Conservation (phyloP, 1,140 invertebrate genomes). For the Teleopsis dalmanni region DNA sequence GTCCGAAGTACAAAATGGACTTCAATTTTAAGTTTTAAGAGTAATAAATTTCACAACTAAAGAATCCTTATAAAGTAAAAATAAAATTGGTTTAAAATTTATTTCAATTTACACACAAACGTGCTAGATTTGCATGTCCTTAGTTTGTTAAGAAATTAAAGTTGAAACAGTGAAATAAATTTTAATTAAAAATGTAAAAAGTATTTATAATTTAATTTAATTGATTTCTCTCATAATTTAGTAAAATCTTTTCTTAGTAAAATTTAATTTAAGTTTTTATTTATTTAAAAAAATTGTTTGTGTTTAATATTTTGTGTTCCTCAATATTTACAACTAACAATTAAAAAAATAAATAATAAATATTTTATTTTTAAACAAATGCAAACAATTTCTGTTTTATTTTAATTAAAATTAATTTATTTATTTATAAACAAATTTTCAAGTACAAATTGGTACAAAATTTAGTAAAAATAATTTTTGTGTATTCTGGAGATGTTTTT, state of each 20-base stretch:
- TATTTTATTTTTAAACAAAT: background rate
- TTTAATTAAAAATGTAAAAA: too few relatives aligned
- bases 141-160: too few relatives aligned
- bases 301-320: background rate
- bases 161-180: too few relatives aligned
- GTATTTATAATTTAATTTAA: too few relatives aligned
- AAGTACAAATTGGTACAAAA: constrained; percentile 7
- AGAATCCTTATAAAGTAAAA: background rate
- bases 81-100: background rate
- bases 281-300: background rate
- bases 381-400: background rate
- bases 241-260: too few relatives aligned
- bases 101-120: background rate
- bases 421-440: constrained; percentile 4
- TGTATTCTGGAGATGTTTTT: background rate
- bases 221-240: too few relatives aligned
- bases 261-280: too few relatives aligned
- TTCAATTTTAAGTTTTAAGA: constrained; percentile 48
- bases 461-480: constrained; percentile 4
- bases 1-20: constrained; percentile 56
- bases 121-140: too few relatives aligned
- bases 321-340: background rate
- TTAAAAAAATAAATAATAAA: background rate
- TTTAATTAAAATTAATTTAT: constrained; percentile 9
- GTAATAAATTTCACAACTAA: too few relatives aligned